Evolutionary conservation across 2,113 vertebrate genomes (phyloP), one percentile per base, ranked within the genome.

Genomic region (Phaethon lepturus): DNA sequence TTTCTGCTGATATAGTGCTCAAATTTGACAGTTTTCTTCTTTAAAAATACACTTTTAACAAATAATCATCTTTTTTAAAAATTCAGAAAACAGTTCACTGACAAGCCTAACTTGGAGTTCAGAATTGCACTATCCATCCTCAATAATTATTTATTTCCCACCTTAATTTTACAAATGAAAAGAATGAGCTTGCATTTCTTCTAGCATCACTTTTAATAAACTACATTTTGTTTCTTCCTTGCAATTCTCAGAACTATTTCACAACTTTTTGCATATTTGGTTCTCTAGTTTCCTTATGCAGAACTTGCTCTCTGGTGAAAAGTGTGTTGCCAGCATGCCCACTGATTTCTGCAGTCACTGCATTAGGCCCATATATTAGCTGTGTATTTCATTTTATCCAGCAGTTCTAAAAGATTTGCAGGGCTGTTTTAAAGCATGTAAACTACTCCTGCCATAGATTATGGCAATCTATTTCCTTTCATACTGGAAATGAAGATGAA

Each of bases 211-310:
- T 81, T 93, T 72, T 75, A 89, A 80, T 93, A 49, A 11, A 12
- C 42, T 85, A 28, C 18, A 60, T 83, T 88, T 62, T 67, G 3
- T 66, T 84, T 82, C 26, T 95, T 95, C 23, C 53, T 78, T 94
- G 19, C 38, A 94, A 84, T 85, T 79, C 76, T 91, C 68, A 68
- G 56, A 88, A 87, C 52, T 24, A 62, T 66, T 96, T 83, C 62
- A 47, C 90, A 95, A 86, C 5, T 44, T 59, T 86, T 60, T 83
- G 49, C 31, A 62, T 74, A n/a, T 82, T 76, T 88, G 16, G 5
- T 66, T 86, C 94, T 92, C 82, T 50, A 74, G 29, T 64, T 94
- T 95, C 35, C 31, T 90, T 77, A 71, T 86, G 72, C 50, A 93
- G 26, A 91, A 56, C 56, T 84, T 84, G 3, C 59, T 88, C 5